Evolutionary conservation across 2,113 vertebrate genomes (phyloP).

Genomic region (Archilochus colubris): DNA sequence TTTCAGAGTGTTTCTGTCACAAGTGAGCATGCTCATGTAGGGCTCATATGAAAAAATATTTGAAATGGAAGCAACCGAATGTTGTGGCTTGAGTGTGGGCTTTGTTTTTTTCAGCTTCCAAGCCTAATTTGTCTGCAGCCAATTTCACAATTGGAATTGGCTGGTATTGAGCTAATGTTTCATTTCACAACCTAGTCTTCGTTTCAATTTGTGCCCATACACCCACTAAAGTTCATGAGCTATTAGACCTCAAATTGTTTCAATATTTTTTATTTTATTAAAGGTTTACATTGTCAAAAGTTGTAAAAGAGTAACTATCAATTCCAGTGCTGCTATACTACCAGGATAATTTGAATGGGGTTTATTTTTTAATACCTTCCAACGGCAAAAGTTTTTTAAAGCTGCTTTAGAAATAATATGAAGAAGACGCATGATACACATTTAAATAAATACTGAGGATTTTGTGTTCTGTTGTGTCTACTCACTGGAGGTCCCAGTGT

Average conservation of each 20-base stretch:
- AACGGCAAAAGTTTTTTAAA: constrained; percentile 63
- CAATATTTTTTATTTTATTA: constrained; percentile 74
- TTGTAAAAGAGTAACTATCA: constrained; percentile 52
- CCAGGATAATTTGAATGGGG: constrained; percentile 69
- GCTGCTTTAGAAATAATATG: constrained; percentile 80
- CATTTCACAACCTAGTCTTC: constrained; percentile 56
- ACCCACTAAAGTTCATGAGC: constrained; percentile 44
- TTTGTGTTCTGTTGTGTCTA: constrained; percentile 70
- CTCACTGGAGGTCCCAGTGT: constrained; percentile 66
- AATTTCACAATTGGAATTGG: constrained; percentile 44
- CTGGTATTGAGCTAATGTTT: constrained; percentile 17
- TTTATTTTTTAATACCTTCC: constrained; percentile 67
- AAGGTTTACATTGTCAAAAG: constrained; percentile 80
- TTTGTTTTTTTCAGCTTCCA: constrained; percentile 14
- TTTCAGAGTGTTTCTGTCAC: constrained; percentile 16
- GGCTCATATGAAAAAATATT: background rate
- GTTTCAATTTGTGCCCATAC: constrained; percentile 33
- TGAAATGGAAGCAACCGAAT: constrained; percentile 4
- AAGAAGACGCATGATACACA: constrained; percentile 60
- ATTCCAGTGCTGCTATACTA: constrained; percentile 80
- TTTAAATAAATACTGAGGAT: constrained; percentile 68
- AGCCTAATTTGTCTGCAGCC: constrained; percentile 34
- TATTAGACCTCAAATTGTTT: constrained; percentile 74
- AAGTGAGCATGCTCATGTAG: background rate
- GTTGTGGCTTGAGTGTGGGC: constrained; percentile 28